phyloP scores from a whole-genome alignment of 2,888 invertebrate genomes.

The Drosophila mimica region DNA sequence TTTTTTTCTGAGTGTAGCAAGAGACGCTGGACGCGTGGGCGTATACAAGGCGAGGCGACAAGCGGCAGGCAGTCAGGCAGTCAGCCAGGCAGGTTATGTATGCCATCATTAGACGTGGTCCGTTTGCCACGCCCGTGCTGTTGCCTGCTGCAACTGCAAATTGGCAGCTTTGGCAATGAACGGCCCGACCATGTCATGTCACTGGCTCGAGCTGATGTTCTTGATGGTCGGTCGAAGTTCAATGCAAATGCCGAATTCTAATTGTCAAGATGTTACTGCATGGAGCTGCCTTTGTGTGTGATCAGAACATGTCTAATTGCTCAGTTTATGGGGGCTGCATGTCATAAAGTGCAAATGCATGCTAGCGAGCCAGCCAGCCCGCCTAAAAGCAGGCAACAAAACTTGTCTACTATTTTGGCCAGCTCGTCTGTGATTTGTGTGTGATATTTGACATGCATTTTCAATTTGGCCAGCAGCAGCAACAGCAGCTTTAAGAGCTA shows the following conservation, averaged over 20 bases:
- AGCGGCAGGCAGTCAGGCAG: slow-evolving; percentile 15
- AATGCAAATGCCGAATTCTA: slow-evolving; percentile 72
- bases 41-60: slow-evolving; percentile 27
- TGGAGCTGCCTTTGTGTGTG: not conserved
- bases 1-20: slow-evolving; percentile 2
- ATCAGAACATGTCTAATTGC: slow-evolving; percentile 75
- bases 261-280: slow-evolving; percentile 71
- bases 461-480: slow-evolving; percentile 72
- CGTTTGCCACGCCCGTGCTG: slow-evolving; percentile 75
- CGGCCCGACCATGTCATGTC: slow-evolving; percentile 68
- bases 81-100: slow-evolving; percentile 63
- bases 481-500: slow-evolving; percentile 53
- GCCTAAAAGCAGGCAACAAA: slow-evolving; percentile 53
- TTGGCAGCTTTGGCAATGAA: slow-evolving; percentile 72
- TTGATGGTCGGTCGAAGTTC: slow-evolving; percentile 73
- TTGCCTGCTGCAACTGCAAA: slow-evolving; percentile 61
- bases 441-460: slow-evolving; percentile 82
- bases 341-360: slow-evolving; percentile 71
- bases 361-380: slow-evolving; percentile 33
- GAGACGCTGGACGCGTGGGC: slow-evolving; percentile 41
- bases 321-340: slow-evolving; percentile 64
- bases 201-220: slow-evolving; percentile 44
- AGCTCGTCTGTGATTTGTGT: slow-evolving; percentile 66
- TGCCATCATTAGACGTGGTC: slow-evolving; percentile 79
- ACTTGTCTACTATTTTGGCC: slow-evolving; percentile 17